Percentiles rank a stretch among this genome's conserved stretches.
phyloP scores from a whole-genome alignment of 2,797 vertebrate genomes.

The Ceyx erithaca region DNA sequence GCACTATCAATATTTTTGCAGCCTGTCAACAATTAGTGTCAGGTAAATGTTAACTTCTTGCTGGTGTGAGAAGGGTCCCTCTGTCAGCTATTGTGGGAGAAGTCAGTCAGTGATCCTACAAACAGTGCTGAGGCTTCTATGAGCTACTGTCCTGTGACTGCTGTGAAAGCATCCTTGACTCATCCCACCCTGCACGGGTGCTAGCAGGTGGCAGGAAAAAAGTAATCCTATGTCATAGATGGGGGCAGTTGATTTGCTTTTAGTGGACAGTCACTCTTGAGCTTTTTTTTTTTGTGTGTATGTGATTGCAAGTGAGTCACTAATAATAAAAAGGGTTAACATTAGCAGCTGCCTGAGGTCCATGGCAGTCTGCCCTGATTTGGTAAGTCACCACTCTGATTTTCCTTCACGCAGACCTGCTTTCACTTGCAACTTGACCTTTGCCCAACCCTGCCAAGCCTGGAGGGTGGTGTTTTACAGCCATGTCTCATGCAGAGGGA shows the following conservation, averaged over 20 bases:
- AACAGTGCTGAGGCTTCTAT: neutral
- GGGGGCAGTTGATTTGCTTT: neutral
- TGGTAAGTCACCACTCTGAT: neutral
- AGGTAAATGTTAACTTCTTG: neutral
- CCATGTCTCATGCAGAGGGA: neutral
- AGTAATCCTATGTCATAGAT: neutral
- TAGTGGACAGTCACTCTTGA: neutral
- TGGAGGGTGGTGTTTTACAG: neutral
- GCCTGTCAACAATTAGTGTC: neutral
- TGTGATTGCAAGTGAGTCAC: neutral
- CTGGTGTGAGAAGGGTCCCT: fast-evolving
- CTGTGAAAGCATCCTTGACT: neutral
- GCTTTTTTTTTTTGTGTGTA: neutral
- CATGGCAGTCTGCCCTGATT: neutral
- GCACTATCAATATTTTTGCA: neutral
- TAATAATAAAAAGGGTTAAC: neutral
- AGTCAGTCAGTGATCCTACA: neutral
- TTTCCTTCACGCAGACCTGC: neutral
- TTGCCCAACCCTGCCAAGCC: neutral
- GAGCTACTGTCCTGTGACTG: neutral
- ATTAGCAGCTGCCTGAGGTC: neutral
- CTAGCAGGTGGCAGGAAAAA: neutral
- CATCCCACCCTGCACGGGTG: fast-evolving
- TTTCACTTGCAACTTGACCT: neutral
- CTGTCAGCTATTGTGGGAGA: neutral